phyloP scores from a whole-genome alignment of 2,797 vertebrate genomes.

The Tangara arthus region DNA sequence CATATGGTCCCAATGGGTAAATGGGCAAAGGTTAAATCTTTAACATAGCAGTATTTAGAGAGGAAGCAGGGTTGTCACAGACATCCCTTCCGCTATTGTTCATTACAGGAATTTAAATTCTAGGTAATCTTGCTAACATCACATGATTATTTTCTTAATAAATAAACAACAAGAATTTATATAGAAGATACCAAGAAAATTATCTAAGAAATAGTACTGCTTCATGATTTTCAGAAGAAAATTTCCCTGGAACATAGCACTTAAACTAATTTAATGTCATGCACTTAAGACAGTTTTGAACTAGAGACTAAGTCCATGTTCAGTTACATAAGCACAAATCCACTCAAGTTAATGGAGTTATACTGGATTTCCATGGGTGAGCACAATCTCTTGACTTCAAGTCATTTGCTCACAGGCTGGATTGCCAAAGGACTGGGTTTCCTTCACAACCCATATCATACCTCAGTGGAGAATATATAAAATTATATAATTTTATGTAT shows the following conservation, averaged over 20 bases:
- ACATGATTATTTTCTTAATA: background rate
- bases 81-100: background rate
- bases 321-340: background rate
- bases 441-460: background rate
- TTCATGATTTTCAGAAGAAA: background rate
- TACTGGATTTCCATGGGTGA: background rate
- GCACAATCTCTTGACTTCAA: background rate
- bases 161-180: background rate
- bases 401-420: background rate
- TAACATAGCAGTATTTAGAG: slow-evolving; percentile 18
- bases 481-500: background rate
- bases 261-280: background rate
- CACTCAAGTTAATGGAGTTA: background rate
- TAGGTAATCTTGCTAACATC: background rate
- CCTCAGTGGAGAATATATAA: background rate
- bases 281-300: background rate
- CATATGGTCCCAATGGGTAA: slow-evolving; percentile 54
- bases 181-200: background rate
- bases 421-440: background rate
- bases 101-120: background rate
- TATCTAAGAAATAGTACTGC: background rate
- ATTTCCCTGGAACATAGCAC: background rate
- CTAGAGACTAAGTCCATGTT: background rate
- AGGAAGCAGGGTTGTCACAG: slow-evolving; percentile 14
- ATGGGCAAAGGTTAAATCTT: slow-evolving; percentile 44